Percentiles rank a stretch among this genome's conserved stretches.
Conservation (phyloP, 2,888 invertebrate genomes). For the Dasysyrphus tricinctus region DNA sequence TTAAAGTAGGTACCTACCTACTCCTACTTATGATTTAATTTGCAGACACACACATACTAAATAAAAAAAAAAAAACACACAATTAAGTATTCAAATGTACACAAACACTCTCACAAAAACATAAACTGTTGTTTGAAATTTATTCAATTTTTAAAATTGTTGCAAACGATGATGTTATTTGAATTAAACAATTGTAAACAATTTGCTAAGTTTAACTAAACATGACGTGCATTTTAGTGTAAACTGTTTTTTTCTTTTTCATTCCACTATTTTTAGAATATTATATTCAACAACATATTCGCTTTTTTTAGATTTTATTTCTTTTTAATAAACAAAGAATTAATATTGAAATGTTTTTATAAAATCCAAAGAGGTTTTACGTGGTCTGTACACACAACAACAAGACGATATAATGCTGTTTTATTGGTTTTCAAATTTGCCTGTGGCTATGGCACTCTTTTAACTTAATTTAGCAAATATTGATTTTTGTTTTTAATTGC, state of each 20-base stretch:
- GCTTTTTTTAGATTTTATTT: constrained; percentile 24
- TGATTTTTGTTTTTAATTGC: neutral
- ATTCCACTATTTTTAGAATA: constrained; percentile 60
- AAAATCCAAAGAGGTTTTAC: constrained; percentile 30
- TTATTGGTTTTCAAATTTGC: neutral
- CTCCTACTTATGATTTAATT: constrained; percentile 7
- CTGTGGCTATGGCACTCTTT: neutral
- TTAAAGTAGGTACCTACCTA: neutral
- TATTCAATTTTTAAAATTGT: constrained; percentile 33
- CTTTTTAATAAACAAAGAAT: constrained; percentile 39
- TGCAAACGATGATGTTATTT: constrained; percentile 49
- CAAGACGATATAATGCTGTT: neutral
- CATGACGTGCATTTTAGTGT: constrained; percentile 70
- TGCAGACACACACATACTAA: neutral
- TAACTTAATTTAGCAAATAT: neutral
- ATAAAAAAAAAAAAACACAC: neutral
- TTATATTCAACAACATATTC: neutral
- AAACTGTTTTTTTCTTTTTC: constrained; percentile 37
- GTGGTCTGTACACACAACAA: neutral
- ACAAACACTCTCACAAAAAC: neutral
- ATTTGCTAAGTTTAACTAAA: constrained; percentile 73
- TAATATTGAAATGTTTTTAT: constrained; percentile 47
- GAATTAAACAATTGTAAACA: constrained; percentile 67
- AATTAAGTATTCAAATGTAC: neutral
- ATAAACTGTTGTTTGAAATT: neutral